Percentiles rank a stretch among this genome's conserved stretches.
Evolutionary conservation across 2,113 vertebrate species (phyloP).

Genomic region (Periophthalmodon schlosseri): DNA sequence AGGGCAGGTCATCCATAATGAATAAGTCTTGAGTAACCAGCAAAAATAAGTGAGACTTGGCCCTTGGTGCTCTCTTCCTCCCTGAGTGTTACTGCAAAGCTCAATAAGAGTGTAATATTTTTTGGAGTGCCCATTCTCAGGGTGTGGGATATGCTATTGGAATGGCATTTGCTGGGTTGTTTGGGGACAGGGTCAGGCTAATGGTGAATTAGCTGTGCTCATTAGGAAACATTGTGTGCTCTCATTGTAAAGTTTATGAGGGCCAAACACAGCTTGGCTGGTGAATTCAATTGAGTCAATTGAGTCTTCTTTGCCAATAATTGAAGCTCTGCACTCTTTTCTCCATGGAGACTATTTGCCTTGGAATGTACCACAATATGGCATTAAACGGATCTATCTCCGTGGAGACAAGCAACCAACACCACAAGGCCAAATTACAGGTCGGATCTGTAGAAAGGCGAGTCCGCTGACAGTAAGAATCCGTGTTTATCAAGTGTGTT

Average conservation of each 20-base stretch:
- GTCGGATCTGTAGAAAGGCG: too few species aligned
- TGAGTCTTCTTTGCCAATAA: neutral
- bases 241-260: neutral
- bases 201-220: neutral
- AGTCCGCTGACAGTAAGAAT: too few species aligned
- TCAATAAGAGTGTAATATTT: slow-evolving; percentile 7
- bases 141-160: neutral
- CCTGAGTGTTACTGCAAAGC: slow-evolving; percentile 6
- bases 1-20: slow-evolving; percentile 52
- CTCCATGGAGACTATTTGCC: too few species aligned
- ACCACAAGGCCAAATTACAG: too few species aligned
- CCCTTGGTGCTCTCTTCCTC: neutral
- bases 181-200: neutral
- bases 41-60: slow-evolving; percentile 42
- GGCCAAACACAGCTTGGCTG: neutral
- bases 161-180: neutral
- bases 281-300: neutral
- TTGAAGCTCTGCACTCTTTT: neutral
- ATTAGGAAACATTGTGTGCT: neutral
- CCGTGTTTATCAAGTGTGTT: too few species aligned
- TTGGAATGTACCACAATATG: too few species aligned
- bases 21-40: slow-evolving; percentile 49
- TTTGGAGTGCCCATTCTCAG: neutral
- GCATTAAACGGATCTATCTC: too few species aligned
- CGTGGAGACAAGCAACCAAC: too few species aligned